These are phyloP conservation scores for Sparus aurata DNA, from an alignment of 2,797 vertebrate genomes.

Conservation along the genomic window DNA sequence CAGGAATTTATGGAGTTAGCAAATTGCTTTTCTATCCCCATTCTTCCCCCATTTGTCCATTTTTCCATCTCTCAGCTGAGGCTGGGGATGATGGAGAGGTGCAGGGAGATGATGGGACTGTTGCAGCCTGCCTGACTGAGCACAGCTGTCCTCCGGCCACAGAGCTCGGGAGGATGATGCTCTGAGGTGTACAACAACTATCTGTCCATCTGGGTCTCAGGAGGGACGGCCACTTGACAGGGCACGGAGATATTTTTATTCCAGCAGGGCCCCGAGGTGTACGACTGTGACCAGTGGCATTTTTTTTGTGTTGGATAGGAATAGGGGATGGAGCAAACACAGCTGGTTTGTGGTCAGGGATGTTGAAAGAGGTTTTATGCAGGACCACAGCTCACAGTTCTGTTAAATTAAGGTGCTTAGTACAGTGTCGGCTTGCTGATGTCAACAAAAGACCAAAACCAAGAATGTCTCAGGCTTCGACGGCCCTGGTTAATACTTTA, in stretches of 20 bases:
- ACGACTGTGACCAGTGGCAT: slow-evolving; percentile 46
- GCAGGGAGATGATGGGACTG: slow-evolving; percentile 56
- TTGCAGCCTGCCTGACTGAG: slow-evolving; percentile 64
- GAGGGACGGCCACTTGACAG: slow-evolving; percentile 62
- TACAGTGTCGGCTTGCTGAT: background rate
- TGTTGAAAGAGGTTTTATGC: background rate
- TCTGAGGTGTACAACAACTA: slow-evolving; percentile 63
- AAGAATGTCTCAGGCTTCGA: background rate
- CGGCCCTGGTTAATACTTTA: background rate
- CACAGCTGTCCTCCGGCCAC: slow-evolving; percentile 72
- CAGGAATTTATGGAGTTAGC: slow-evolving; percentile 82
- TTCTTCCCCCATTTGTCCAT: slow-evolving; percentile 70
- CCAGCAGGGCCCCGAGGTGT: slow-evolving; percentile 48
- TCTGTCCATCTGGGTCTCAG: slow-evolving; percentile 65
- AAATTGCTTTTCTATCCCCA: slow-evolving; percentile 84
- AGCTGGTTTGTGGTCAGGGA: slow-evolving; percentile 33
- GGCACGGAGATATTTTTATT: slow-evolving; percentile 67
- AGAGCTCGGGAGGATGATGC: slow-evolving; percentile 57
- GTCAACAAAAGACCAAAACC: background rate
- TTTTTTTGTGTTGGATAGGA: slow-evolving; percentile 41
- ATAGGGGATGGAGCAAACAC: slow-evolving; percentile 42
- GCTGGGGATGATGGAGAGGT: slow-evolving; percentile 70
- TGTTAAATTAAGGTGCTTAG: background rate
- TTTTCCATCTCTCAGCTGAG: slow-evolving; percentile 57
- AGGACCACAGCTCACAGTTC: background rate